A percentile compares a stretch with the other conserved stretches of the same genome.
These are phyloP conservation scores for Halocaridina rubra DNA, from an alignment of 2,888 invertebrate species.

Conservation along the genomic window DNA sequence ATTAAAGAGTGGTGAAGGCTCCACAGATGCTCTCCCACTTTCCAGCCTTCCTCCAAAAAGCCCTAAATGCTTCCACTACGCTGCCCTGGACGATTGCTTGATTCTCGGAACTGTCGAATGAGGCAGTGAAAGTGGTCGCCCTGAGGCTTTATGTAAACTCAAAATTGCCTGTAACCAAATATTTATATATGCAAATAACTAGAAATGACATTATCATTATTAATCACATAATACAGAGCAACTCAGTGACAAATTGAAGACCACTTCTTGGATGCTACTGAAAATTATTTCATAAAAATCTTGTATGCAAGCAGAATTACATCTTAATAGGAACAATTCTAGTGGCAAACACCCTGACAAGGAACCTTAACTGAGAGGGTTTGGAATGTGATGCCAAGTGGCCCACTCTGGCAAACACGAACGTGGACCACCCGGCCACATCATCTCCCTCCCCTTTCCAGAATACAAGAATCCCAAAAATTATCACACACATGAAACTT, in stretches of 20 bases:
- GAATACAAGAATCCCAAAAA: slow-evolving; percentile 58
- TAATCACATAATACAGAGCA: slow-evolving; percentile 38
- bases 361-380: slow-evolving; percentile 51
- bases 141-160: slow-evolving; percentile 54
- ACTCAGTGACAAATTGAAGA: slow-evolving; percentile 47
- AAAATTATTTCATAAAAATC: slow-evolving; percentile 41
- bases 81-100: slow-evolving; percentile 60
- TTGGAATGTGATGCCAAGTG: slow-evolving; percentile 49
- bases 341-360: slow-evolving; percentile 57
- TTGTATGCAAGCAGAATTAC: slow-evolving; percentile 57
- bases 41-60: slow-evolving; percentile 48
- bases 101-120: slow-evolving; percentile 59
- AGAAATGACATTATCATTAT: too few relatives aligned
- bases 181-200: slow-evolving; percentile 38
- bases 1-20: slow-evolving; percentile 6
- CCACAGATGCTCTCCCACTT: slow-evolving; percentile 19
- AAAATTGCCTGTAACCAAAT: slow-evolving; percentile 45
- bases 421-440: slow-evolving; percentile 55
- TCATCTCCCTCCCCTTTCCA: slow-evolving; percentile 56
- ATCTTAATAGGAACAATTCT: slow-evolving; percentile 59
- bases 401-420: slow-evolving; percentile 44
- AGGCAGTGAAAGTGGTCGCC: slow-evolving; percentile 60
- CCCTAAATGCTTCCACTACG: slow-evolving; percentile 46
- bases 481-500: slow-evolving; percentile 60
- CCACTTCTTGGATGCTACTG: slow-evolving; percentile 48